Percentiles rank a stretch among this genome's conserved stretches.
phyloP scores from a whole-genome alignment of 1,140 invertebrate species.

The Neocloeon triangulifer region DNA sequence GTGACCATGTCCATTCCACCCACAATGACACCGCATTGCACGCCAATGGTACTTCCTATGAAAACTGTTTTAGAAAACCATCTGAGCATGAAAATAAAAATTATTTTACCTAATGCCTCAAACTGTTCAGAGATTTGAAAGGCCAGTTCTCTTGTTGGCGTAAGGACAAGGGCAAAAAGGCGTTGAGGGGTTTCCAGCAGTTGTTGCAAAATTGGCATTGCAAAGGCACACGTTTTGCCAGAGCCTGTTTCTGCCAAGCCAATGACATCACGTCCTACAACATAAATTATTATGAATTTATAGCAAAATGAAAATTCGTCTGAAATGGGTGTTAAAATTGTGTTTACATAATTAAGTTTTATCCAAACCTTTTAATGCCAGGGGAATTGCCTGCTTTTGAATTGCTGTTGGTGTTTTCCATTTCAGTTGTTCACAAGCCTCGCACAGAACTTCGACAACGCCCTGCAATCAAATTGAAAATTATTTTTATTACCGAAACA shows the following conservation, averaged over 20 bases:
- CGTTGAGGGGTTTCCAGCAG: conserved; percentile 77
- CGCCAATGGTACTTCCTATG: conserved; percentile 63
- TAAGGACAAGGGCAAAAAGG: conserved; percentile 83
- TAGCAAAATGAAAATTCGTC: not conserved
- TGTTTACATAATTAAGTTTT: not conserved
- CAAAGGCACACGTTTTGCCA: conserved; percentile 95
- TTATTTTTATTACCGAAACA: not conserved
- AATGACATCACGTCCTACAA: conserved; percentile 70
- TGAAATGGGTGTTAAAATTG: conserved; percentile 1
- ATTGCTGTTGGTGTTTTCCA: conserved; percentile 90
- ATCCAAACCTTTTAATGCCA: conserved; percentile 51
- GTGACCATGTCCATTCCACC: conserved; percentile 96
- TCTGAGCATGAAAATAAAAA: conserved; percentile 1
- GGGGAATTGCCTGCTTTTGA: conserved; percentile 78
- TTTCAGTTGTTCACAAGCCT: conserved; percentile 77
- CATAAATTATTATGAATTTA: conserved; percentile 4
- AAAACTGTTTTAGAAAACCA: conserved; percentile 13
- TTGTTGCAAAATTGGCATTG: conserved; percentile 80
- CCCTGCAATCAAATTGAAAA: conserved; percentile 34
- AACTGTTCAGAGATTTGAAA: conserved; percentile 92
- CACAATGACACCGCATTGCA: conserved; percentile 88
- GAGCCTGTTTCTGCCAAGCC: conserved; percentile 94
- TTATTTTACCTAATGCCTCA: conserved; percentile 59
- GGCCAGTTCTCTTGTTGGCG: conserved; percentile 92
- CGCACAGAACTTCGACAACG: conserved; percentile 71